Evolutionary conservation across 2,797 vertebrate genomes (phyloP).

Genomic region (Rhinichthys osculus): DNA sequence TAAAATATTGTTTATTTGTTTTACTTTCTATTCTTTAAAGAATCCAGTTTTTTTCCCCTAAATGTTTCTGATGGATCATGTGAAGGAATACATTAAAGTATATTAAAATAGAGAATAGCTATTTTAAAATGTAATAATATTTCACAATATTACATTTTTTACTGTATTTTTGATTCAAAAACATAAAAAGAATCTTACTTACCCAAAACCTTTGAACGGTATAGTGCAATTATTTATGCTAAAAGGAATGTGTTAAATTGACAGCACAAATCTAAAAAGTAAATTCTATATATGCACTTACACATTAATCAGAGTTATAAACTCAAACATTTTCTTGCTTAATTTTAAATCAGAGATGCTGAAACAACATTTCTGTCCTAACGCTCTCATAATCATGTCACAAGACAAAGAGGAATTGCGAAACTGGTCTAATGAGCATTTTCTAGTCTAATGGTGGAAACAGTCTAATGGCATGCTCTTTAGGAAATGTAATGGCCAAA

Average conservation of each 20-base stretch:
- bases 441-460: constrained; percentile 5
- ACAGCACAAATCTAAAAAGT: background rate
- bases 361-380: background rate
- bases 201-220: background rate
- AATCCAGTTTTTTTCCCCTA: too few relatives aligned
- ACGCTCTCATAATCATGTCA: background rate
- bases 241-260: background rate
- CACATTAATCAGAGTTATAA: too few relatives aligned
- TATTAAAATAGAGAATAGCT: background rate
- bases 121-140: background rate
- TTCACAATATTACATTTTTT: background rate
- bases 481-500: constrained; percentile 25
- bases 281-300: too few relatives aligned
- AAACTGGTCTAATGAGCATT: constrained; percentile 10
- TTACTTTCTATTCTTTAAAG: too few relatives aligned
- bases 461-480: constrained; percentile 33
- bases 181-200: background rate
- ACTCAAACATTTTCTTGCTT: background rate
- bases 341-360: background rate
- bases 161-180: too few relatives aligned
- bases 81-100: background rate
- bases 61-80: background rate
- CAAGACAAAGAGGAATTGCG: background rate
- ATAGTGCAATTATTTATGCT: background rate
- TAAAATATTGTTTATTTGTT: too few relatives aligned